Base-by-base conservation (phyloP, 35 echinoderm and acorn worm genomes). In the Ophioderma brevispina region DNA sequence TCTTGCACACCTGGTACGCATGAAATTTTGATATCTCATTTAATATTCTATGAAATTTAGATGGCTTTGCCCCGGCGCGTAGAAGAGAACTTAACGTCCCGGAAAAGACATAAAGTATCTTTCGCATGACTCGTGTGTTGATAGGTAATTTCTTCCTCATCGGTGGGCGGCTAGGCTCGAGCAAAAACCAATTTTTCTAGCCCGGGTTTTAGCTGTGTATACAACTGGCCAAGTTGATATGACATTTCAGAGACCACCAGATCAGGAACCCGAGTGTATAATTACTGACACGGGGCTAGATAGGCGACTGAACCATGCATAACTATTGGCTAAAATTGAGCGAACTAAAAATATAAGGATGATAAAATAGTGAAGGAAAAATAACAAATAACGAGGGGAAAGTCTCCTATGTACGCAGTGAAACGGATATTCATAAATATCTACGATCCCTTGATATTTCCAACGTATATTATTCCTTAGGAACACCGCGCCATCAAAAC, bases 11-110 rank as follows among this genome's bases (percentile, higher is more conserved):
- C 83, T 79, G 87, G 40, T 56, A 13, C 87, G 91, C 86, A 92
- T 96, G 85, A 96, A 96, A 96, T 89, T 89, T 96, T 96, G 88
- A 96, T 96, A 96, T 96, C 94, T 84, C 94, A 89, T 92, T 96
- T 96, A 96, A 96, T 96, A 96, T 96, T 96, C 94, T 90, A 96
- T 96, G 92, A 91, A 91, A 91, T 83, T 91, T 91, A 91, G 90
- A 91, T 91, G 90, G 81, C 81, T 40, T 39, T 32, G 63, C 25
- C 81, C 82, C 34, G 46, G 13, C 52, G 83, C 83, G 83, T 37
- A 59, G 83, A 37, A 59, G n/a, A 70, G n/a, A 70, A 70, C 59
- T 70, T 25, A 70, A 18, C 59, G 59, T 70, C 59, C 59, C 59
- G 59, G 59, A 70, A 70, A 70, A 70, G 59, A 70, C 59, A 70